Base-by-base conservation (phyloP, 2,797 vertebrate species). In the Halcyon leucocephala region DNA sequence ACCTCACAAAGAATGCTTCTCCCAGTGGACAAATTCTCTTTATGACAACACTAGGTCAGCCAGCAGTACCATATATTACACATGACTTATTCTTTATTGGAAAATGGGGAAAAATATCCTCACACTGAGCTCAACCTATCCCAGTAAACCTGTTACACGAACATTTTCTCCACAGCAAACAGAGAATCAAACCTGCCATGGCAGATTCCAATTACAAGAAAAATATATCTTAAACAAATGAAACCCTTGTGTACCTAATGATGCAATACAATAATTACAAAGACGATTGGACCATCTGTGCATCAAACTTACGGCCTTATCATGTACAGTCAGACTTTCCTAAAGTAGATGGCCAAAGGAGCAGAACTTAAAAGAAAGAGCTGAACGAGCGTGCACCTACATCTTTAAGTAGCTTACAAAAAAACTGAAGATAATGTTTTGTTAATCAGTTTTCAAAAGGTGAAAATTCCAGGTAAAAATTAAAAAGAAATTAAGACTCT, bases 211-310 rank as follows among this genome's bases (percentile, higher is more conserved):
- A 95, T 97, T 97, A 96, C 51, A 95, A 95, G 91, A 92, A 95
- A 96, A 96, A 97, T 91, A 93, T 82, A 95, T 95, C 88, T 96
- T 90, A 85, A 93, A 93, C 65, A 94, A 97, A 97, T 97, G 71
- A 96, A 97, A 85, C 94, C 94, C 94, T 81, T 85, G 92, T 94
- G 97, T 91, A 94, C 82, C 51, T 94, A 96, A 52, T 79, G 67
- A 86, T 0, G 2, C 82, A 94, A 91, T 89, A 77, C 93, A 91
- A 97, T 97, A 96, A 97, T 97, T 97, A 90, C 92, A 91, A 91
- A 96, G 92, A 86, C 58, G 5, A 90, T 61, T 89, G 92, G 83
- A 85, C 77, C 96, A 97, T 96, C 96, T 97, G 96, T 95, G 95
- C 92, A 70, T 79, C 84, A 86, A 81, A 91, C 96, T 95, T 96